Conservation (phyloP, 2,888 invertebrate species). For the Eilema caniola region DNA sequence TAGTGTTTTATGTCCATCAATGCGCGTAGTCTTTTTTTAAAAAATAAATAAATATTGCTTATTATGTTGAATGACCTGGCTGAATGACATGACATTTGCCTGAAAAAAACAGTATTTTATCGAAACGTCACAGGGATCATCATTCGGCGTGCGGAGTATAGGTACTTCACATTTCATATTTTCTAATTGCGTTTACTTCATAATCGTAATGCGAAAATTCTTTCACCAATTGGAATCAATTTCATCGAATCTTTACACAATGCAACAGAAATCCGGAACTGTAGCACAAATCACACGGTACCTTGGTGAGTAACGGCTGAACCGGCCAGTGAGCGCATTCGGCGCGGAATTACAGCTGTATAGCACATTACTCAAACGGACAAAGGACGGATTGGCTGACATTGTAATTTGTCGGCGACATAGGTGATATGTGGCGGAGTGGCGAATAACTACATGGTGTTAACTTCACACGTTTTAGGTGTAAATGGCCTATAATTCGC, state of each 20-base stretch:
- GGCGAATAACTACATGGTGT: conserved; percentile 25
- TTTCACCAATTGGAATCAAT: neutral
- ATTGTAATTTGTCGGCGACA: conserved; percentile 52
- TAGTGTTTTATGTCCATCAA: too few species aligned
- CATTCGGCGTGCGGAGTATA: too few species aligned
- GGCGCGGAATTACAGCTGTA: conserved; percentile 46
- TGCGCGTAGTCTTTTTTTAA: too few species aligned
- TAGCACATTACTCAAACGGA: conserved; percentile 49
- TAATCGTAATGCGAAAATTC: neutral
- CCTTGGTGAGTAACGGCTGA: conserved; percentile 39
- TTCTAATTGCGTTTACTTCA: too few species aligned
- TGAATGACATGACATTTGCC: too few species aligned
- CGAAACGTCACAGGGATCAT: too few species aligned
- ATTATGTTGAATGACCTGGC: too few species aligned
- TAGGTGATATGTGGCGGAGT: conserved; percentile 25
- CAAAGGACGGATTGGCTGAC: conserved; percentile 51
- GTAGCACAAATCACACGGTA: conserved; percentile 38
- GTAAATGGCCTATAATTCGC: neutral
- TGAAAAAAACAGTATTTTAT: too few species aligned
- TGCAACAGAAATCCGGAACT: conserved; percentile 22
- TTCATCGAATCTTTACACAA: neutral
- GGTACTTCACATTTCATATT: too few species aligned
- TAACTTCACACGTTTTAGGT: conserved; percentile 7
- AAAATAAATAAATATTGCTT: too few species aligned
- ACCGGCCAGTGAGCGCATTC: conserved; percentile 45